Base-by-base conservation (phyloP, 2,888 invertebrate species). In the Papilio gigon region DNA sequence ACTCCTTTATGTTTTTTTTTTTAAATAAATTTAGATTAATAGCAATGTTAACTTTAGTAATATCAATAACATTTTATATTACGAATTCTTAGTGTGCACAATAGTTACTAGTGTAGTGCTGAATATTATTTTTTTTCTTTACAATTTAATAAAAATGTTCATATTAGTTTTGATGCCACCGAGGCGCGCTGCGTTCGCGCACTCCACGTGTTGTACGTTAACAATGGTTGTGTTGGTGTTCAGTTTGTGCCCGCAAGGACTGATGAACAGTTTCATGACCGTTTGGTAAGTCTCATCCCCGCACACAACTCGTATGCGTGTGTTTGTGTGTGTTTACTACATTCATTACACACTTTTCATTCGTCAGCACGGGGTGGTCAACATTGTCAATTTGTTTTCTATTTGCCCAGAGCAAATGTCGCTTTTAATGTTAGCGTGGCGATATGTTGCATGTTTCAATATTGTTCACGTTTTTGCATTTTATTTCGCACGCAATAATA, bases 181-280 rank as follows among this genome's bases (percentile, higher is more conserved):
- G 68, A 77, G 70, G 53, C 27, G 50, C 9, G 50, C 30, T 65
- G 71, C 79, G 81, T 78, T 81, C 76, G 78, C 74, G 78, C 84
- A 84, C 84, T 81, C 80, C 81, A 80, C 82, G 80, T 82, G 84
- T 84, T 77, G 77, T 79, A 76, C 74, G 77, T 79, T 92, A 92
- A 92, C 90, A 80, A 78, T 88, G 89, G 90, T 92, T 92, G 88
- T 93, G 92, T 93, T 93, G 93, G 93, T 93, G 93, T 93, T 94
- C 94, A 95, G 95, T 95, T 94, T 95, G 93, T 95, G 95, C 95
- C 94, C 95, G 91, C 95, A 95, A 94, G 95, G 95, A 95, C 94
- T 95, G 94, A 95, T 95, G 95, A 96, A 95, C 95, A 95, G 95
- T 94, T 96, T 95, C 94, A 95, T 96, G 95, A 95, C 95, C 90